A percentile compares a stretch with the other conserved stretches of the same genome.
These are phyloP conservation scores for Rhagonycha fulva DNA, from an alignment of 2,888 invertebrate species.

Conservation along the genomic window DNA sequence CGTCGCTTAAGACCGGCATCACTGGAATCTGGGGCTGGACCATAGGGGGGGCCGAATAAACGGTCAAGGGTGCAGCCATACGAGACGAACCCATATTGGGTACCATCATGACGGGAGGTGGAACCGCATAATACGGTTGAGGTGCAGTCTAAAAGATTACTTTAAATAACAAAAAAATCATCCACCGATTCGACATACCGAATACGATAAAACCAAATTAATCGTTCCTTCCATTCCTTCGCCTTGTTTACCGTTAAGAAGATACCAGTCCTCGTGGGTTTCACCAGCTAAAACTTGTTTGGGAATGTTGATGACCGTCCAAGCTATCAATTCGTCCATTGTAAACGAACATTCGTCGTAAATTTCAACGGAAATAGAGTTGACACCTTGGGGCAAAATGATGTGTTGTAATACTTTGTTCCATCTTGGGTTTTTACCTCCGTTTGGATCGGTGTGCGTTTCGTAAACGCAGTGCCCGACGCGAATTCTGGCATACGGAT, in stretches of 20 bases:
- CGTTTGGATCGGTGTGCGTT: conserved; percentile 93
- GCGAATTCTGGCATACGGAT: conserved; percentile 90
- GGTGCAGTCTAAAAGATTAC: conserved; percentile 47
- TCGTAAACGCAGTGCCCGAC: conserved; percentile 95
- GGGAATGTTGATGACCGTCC: conserved; percentile 89
- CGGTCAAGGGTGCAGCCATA: conserved; percentile 60
- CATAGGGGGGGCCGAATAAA: conserved; percentile 51
- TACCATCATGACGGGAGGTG: conserved; percentile 71
- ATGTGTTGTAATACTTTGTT: conserved; percentile 93
- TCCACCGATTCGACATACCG: conserved; percentile 57
- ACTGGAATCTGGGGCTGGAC: conserved; percentile 27
- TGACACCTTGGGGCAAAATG: conserved; percentile 85
- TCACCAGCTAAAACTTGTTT: conserved; percentile 82
- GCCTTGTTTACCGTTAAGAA: conserved; percentile 91
- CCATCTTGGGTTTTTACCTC: conserved; percentile 94
- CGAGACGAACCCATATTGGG: conserved; percentile 60
- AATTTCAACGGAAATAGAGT: conserved; percentile 88
- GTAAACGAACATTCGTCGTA: conserved; percentile 97
- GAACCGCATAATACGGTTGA: conserved; percentile 57
- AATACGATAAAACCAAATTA: conserved; percentile 84
- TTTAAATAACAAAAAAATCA: neutral
- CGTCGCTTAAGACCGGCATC: conserved; percentile 58
- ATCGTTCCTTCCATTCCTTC: conserved; percentile 93
- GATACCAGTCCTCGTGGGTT: conserved; percentile 94
- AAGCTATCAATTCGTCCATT: conserved; percentile 94